Base-by-base conservation (phyloP, 2,888 invertebrate species). In the Thereva unica region DNA sequence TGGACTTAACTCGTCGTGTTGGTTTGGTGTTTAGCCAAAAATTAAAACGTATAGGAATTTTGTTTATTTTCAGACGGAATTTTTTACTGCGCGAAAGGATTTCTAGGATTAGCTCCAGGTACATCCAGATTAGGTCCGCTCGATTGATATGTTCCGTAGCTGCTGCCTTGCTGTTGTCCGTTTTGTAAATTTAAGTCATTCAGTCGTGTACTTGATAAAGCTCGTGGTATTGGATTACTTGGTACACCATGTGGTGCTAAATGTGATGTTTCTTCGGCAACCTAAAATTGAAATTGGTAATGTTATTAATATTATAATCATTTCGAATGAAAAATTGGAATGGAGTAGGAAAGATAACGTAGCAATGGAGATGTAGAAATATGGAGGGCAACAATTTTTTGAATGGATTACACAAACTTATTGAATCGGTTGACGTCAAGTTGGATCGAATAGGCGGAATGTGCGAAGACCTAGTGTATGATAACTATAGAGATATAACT, bases 231-330 rank as follows among this genome's bases (percentile, higher is more conserved):
- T 23, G 95, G 94, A 83, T 93, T 93, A 77, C 93, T 92, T 54
- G 95, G 95, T 59, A 95, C 95, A 56, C 95, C 95, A 78, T 95
- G 95, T n/a, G 95, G 95, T 66, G 95, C 95, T 76, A 95, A 83
- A 82, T 94, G 94, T 1, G 89, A 88, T 42, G 92, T 91, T 77
- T 92, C 94, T 70, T 82, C 82, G 47, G 82, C 82, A 65, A 82
- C 82, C 82, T 82, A 9, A 61, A 72, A 64, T 55, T 45, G 34
- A 6, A 3, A 57, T 44, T 57, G 9, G 52, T 40, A 2, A 35
- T 38, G 35, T 5, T 37, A 7, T 54, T 12, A 55, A 41, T 7
- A 55, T n/a, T 23, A 5, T 23, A 7, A 12, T 34, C 1, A 4
- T 52, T 52, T 23, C 1, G 34, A 1, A 52, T 1, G 12, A 7